A percentile compares a stretch with the other conserved stretches of the same genome.
Conservation (phyloP, 1,140 invertebrate species). For the Odontomachus brunneus region DNA sequence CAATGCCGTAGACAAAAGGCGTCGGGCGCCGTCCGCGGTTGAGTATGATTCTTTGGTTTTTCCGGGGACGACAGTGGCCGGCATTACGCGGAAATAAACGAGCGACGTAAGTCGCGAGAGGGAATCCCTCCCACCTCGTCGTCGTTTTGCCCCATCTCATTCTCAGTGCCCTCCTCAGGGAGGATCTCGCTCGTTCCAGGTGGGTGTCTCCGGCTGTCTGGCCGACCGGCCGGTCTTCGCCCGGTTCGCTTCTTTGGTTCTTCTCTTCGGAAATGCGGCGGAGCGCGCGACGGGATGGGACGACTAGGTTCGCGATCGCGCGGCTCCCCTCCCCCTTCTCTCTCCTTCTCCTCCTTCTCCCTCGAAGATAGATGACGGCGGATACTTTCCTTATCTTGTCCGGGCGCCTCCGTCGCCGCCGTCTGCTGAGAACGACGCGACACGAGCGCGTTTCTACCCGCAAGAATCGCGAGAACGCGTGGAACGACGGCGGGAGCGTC, state of each 20-base stretch:
- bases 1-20: constrained; percentile 26
- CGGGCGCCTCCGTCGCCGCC: neutral
- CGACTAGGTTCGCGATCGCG: constrained; percentile 42
- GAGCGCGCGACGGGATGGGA: neutral
- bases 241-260: constrained; percentile 42
- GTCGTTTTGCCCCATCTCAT: no score
- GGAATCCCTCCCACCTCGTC: constrained; percentile 1
- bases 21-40: constrained; percentile 20
- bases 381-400: neutral
- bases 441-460: neutral
- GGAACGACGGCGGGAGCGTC: no score
- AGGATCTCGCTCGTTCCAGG: no score
- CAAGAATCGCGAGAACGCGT: no score
- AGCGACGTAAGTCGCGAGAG: constrained; percentile 11
- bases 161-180: no score
- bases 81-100: constrained; percentile 30
- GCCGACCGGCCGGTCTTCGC: neutral
- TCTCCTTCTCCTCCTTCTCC: no score
- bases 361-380: neutral
- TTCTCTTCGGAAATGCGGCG: constrained; percentile 19
- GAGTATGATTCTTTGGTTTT: constrained; percentile 59
- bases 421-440: constrained; percentile 21
- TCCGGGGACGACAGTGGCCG: constrained; percentile 44
- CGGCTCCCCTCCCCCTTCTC: neutral
- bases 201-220: neutral